Base-by-base conservation (phyloP, 2,113 vertebrate genomes). In the Megalops atlanticus region DNA sequence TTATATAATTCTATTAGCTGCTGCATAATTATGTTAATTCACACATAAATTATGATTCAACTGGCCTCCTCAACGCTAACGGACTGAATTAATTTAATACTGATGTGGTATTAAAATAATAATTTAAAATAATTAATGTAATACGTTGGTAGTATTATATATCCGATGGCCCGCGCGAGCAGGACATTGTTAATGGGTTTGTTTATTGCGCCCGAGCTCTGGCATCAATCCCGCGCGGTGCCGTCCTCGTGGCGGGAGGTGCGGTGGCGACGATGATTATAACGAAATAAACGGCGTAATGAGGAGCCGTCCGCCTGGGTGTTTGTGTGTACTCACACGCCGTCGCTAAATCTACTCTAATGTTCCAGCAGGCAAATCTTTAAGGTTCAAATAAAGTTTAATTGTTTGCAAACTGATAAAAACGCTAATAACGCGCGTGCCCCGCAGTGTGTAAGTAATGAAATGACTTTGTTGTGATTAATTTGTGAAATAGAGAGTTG, bases 401-500 rank as follows among this genome's bases (percentile, higher is more conserved):
- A 94, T 96, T 93, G 94, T 96, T 96, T 95, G 93, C 93, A 94
- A 95, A 95, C 95, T 95, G 94, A 95, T 95, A 49, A 93, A 95
- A 95, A 94, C 94, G 95, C 93, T 95, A 96, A 96, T 95, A 95
- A 94, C 92, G 93, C 93, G 92, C 58, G 39, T 71, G 93, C 94
- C 78, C 94, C 94, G 93, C 95, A 70, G 76, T 94, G 93, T 95
- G 90, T 95, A 94, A 95, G 93, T 94, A 97, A 97, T 97, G 96
- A 95, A 97, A 97, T 95, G 96, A 96, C 96, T 97, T 96, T 96
- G 93, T 97, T 96, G 96, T 98, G 97, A 98, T 98, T 98, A 97
- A 98, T 97, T 96, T 96, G 95, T 94, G 96, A 96, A 97, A 97
- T 97, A 95, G 95, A 96, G 95, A 96, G 97, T 98, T 97, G 96